Evolutionary conservation across 1,140 invertebrate genomes (phyloP).

Genomic region (Cotesia glomerata): DNA sequence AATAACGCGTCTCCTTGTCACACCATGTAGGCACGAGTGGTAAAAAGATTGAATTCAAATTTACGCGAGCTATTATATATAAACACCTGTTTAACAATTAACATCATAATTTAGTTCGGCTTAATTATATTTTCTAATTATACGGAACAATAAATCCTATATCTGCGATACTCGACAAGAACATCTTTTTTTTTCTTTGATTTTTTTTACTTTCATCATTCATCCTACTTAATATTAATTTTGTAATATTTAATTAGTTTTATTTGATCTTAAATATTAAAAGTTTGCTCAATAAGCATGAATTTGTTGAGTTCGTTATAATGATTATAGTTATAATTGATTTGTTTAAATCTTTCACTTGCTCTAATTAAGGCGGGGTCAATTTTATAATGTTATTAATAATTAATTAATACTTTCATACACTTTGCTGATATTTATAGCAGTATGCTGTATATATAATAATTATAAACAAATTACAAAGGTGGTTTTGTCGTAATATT

Average conservation of each 20-base stretch:
- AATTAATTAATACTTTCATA: background rate
- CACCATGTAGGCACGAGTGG: constrained; percentile 25
- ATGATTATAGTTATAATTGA: background rate
- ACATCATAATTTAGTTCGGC: constrained; percentile 61
- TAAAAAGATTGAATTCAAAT: constrained; percentile 42
- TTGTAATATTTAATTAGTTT: background rate
- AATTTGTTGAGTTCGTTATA: background rate
- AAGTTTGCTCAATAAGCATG: background rate
- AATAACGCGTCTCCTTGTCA: constrained; percentile 20
- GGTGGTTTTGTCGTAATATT: background rate
- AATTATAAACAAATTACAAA: background rate
- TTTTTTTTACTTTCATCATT: constrained; percentile 14
- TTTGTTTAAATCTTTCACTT: background rate
- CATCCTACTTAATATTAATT: background rate
- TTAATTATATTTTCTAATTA: constrained; percentile 65
- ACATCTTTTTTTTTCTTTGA: constrained; percentile 23
- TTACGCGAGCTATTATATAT: constrained; percentile 48
- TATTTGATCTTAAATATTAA: background rate
- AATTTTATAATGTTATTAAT: constrained; percentile 44
- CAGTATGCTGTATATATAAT: constrained; percentile 14
- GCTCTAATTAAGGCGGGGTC: constrained; percentile 37
- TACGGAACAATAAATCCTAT: constrained; percentile 60
- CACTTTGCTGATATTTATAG: background rate
- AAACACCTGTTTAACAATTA: constrained; percentile 50
- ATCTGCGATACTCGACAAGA: constrained; percentile 57